phyloP scores from a whole-genome alignment of 2,888 invertebrate genomes.

The Branchellion lobata region DNA sequence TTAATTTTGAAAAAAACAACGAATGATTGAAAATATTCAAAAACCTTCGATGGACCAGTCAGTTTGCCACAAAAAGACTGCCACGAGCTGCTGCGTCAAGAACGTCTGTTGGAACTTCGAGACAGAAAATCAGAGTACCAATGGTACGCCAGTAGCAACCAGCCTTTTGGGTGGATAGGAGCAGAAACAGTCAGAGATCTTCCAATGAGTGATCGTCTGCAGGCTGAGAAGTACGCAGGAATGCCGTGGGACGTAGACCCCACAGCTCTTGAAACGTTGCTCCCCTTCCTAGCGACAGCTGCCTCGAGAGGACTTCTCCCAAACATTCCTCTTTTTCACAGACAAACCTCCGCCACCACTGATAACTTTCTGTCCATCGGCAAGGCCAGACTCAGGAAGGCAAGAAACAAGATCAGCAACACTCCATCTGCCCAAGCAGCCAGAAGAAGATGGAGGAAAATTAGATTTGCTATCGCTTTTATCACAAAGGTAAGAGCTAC shows the following conservation, averaged over 20 bases:
- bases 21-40: not conserved
- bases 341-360: slow-evolving; percentile 40
- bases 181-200: slow-evolving; percentile 48
- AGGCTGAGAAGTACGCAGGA: slow-evolving; percentile 49
- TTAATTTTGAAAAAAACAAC: not conserved
- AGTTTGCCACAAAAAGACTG: slow-evolving; percentile 50
- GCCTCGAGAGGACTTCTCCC: slow-evolving; percentile 46
- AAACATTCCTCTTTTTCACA: slow-evolving; percentile 45
- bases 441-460: slow-evolving; percentile 49
- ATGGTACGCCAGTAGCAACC: slow-evolving; percentile 46
- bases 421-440: slow-evolving; percentile 40
- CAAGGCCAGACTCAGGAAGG: slow-evolving; percentile 27
- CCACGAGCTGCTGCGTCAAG: slow-evolving; percentile 51
- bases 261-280: slow-evolving; percentile 45
- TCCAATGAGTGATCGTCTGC: slow-evolving; percentile 50
- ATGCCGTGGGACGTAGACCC: slow-evolving; percentile 51
- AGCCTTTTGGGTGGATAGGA: slow-evolving; percentile 46
- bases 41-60: slow-evolving; percentile 42
- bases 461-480: slow-evolving; percentile 51
- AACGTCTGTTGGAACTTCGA: slow-evolving; percentile 50
- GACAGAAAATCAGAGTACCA: slow-evolving; percentile 51
- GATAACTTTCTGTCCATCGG: slow-evolving; percentile 47
- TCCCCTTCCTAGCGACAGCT: slow-evolving; percentile 45
- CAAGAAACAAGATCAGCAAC: not conserved
- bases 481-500: slow-evolving; percentile 37